Evolutionary conservation across 2,113 vertebrate species (phyloP).

Genomic region (Junco hyemalis): DNA sequence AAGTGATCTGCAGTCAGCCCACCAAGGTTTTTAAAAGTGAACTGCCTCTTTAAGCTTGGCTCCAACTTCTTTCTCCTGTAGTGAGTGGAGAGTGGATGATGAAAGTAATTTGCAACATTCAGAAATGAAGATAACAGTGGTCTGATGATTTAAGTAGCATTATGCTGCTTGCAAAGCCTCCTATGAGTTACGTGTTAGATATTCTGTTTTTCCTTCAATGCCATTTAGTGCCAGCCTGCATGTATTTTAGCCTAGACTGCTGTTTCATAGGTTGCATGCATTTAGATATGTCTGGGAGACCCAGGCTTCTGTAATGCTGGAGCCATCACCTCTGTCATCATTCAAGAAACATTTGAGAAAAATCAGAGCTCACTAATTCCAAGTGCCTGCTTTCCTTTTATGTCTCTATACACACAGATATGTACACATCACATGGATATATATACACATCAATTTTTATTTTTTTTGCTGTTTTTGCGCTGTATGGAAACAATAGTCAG

Average conservation of each 20-base stretch:
- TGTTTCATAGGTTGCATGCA: not conserved
- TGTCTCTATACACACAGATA: not conserved
- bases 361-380: not conserved
- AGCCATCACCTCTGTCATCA: not conserved
- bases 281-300: not conserved
- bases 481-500: not conserved
- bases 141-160: not conserved
- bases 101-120: not conserved
- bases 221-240: not conserved
- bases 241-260: not conserved
- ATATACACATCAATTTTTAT: not conserved
- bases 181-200: not conserved
- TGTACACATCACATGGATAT: not conserved
- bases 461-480: not conserved
- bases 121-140: not conserved
- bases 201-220: not conserved
- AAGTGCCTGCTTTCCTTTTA: not conserved
- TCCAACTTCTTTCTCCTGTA: not conserved
- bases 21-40: not conserved
- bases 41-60: not conserved
- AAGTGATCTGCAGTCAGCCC: not conserved
- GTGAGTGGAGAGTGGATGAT: not conserved
- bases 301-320: not conserved
- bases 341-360: not conserved
- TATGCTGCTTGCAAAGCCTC: not conserved